Conservation (phyloP, 1,140 invertebrate genomes). For the Cyclargus thomasi region DNA sequence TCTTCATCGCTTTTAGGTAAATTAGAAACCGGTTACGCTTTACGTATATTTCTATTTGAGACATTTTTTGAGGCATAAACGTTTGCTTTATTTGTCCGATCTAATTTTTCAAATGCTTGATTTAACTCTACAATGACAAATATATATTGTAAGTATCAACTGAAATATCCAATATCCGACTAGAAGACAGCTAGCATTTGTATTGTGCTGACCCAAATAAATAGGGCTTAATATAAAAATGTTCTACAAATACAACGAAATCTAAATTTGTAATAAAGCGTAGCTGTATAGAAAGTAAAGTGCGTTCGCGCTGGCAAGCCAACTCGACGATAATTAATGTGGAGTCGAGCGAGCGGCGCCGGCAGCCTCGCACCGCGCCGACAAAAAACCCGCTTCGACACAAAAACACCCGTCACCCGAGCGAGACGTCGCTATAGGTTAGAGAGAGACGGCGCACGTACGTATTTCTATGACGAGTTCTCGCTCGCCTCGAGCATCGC, state of each 20-base stretch:
- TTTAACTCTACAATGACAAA: neutral
- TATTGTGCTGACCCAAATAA: slow-evolving; percentile 5
- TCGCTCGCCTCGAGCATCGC: slow-evolving; percentile 63
- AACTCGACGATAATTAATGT: slow-evolving; percentile 70
- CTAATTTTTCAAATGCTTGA: no score
- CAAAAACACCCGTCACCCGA: slow-evolving; percentile 67
- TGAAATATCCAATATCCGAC: neutral
- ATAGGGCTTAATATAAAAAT: slow-evolving; percentile 18
- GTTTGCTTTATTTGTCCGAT: no score
- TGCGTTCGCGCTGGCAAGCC: slow-evolving; percentile 59
- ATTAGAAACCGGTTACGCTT: no score
- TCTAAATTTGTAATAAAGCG: slow-evolving; percentile 34
- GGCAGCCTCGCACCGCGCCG: slow-evolving; percentile 56
- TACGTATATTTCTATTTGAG: no score
- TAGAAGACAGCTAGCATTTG: neutral
- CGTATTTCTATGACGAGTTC: slow-evolving; percentile 68
- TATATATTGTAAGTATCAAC: neutral
- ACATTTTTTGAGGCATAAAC: no score
- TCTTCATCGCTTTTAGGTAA: neutral
- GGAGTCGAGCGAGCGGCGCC: slow-evolving; percentile 63
- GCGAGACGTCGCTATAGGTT: slow-evolving; percentile 42
- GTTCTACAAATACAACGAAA: slow-evolving; percentile 24
- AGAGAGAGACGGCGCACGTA: slow-evolving; percentile 47
- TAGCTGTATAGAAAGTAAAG: slow-evolving; percentile 66
- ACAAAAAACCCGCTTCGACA: slow-evolving; percentile 72